A percentile compares a stretch with the other conserved stretches of the same genome.
Conservation (phyloP, 2,113 vertebrate species). For the Neodontobutis hainanensis region DNA sequence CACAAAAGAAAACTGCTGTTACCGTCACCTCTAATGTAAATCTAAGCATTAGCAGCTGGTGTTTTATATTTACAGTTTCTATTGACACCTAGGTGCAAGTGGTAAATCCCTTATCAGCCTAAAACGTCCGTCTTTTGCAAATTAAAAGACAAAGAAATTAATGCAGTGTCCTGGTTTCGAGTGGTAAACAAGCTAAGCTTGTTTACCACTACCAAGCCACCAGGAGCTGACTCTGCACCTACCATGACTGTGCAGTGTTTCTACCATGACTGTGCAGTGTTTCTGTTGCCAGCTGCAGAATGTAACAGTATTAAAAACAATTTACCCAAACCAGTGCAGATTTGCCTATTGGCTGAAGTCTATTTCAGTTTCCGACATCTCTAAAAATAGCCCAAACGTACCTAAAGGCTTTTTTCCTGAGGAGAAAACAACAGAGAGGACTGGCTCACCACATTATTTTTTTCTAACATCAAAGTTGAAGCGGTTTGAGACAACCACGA, state of each 20-base stretch:
- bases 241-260: conserved; percentile 8
- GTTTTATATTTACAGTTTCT: too few relatives aligned
- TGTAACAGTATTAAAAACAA: conserved; percentile 5
- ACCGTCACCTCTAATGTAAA: too few relatives aligned
- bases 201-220: too few relatives aligned
- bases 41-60: too few relatives aligned
- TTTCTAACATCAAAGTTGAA: conserved; percentile 45
- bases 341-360: conserved; percentile 20
- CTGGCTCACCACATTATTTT: conserved; percentile 27
- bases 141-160: too few relatives aligned
- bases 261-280: conserved; percentile 5
- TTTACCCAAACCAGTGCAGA: conserved; percentile 3
- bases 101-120: background rate
- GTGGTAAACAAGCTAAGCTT: conserved; percentile 12
- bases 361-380: conserved; percentile 40
- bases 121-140: too few relatives aligned
- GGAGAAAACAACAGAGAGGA: background rate
- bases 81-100: too few relatives aligned
- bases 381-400: conserved; percentile 56
- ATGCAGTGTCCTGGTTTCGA: conserved; percentile 10
- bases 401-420: conserved; percentile 34
- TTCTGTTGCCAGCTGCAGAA: conserved; percentile 25
- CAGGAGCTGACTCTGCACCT: conserved; percentile 9
- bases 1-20: too few relatives aligned
- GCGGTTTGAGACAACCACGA: conserved; percentile 25